Base-by-base conservation (phyloP, 2,888 invertebrate species). In the Netelia fuscicornis region DNA sequence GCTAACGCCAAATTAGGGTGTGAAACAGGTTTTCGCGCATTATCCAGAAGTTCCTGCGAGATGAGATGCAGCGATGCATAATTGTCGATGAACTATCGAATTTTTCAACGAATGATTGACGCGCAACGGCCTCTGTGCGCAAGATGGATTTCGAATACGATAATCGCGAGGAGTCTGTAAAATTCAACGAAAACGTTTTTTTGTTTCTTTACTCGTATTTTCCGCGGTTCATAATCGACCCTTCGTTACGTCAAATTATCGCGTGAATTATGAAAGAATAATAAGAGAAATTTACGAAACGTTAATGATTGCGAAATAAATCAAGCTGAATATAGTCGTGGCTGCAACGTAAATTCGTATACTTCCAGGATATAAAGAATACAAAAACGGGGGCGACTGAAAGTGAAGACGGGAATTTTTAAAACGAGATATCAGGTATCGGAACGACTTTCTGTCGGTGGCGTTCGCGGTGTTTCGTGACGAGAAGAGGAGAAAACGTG, bases 161-260 rank as follows among this genome's bases (percentile, higher is more conserved):
- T 44, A 72, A 72, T 60, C 44, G 20, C 44, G 56, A 44, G 42
- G 56, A 44, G 42, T 58, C 20, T 23, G 23, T 58, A 20, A 17
- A 72, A 42, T 37, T 37, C 37, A 20, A 56, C 11, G 44, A 30
- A 42, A 44, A 72, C 20, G 5, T 58, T 44, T 72, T n/a, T 58
- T 60, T n/a, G 9, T 58, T 60, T n/a, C 5, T 37, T 58, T 44
- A 60, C 42, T 9, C 20, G 20, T 20, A 1, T 20, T 20, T n/a
- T 58, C 44, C 17, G 17, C 60, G 23, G 58, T 60, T 44, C 44
- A 44, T 60, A 3, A 72, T 72, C 42, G 58, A 60, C 58, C 42
- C 42, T 60, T 37, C 54, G 70, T 71, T 72, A 72, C 58, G 72
- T 72, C 58, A 56, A 2, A 44, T 42, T 72, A 42, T 56, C n/a